phyloP scores from a whole-genome alignment of 2,888 invertebrate genomes.

The Zygothrica quintamaculata region DNA sequence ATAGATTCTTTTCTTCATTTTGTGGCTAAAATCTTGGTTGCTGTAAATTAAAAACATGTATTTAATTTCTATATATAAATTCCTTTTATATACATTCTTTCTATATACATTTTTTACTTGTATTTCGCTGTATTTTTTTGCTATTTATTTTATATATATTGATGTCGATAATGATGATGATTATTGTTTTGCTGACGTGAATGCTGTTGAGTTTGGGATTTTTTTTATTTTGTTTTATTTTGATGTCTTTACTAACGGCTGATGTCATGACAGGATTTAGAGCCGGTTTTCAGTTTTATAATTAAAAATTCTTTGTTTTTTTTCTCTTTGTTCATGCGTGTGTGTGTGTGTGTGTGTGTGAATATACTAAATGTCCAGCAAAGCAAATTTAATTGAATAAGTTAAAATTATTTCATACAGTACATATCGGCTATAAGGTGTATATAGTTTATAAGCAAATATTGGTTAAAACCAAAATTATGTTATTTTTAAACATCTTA shows the following conservation, averaged over 20 bases:
- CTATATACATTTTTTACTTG: conserved; percentile 1
- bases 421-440: too few species aligned
- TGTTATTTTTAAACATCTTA: too few species aligned
- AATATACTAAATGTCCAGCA: conserved; percentile 2
- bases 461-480: too few species aligned
- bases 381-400: conserved; percentile 18
- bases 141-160: conserved; percentile 36
- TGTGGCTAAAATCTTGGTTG: conserved; percentile 30
- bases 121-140: conserved; percentile 12
- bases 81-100: conserved; percentile 11
- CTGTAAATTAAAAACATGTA: conserved; percentile 55
- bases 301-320: conserved; percentile 45
- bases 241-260: conserved; percentile 41
- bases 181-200: conserved; percentile 36
- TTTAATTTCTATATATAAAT: conserved; percentile 36
- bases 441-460: too few species aligned
- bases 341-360: too few species aligned
- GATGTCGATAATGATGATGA: conserved; percentile 64
- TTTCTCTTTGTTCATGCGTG: too few species aligned
- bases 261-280: conserved; percentile 69
- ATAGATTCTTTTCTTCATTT: conserved; percentile 28
- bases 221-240: conserved; percentile 20
- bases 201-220: conserved; percentile 39
- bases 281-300: conserved; percentile 49
- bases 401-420: too few species aligned